These are phyloP conservation scores for Parotocinclus haroldoi DNA, from an alignment of 2,797 vertebrate species.

Conservation along the genomic window DNA sequence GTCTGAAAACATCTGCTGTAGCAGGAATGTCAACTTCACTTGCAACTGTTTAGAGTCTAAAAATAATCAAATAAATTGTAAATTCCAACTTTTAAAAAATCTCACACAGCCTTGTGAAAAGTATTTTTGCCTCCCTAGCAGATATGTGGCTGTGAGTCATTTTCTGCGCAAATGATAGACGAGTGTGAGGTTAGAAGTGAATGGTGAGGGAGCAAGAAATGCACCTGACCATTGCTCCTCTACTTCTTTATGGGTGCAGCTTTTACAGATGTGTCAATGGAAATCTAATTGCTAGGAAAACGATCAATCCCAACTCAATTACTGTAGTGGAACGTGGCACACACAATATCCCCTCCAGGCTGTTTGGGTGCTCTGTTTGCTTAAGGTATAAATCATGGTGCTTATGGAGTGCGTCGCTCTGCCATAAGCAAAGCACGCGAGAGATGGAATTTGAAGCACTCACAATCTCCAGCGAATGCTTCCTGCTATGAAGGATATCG, in stretches of 20 bases:
- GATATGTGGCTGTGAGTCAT: conserved; percentile 25
- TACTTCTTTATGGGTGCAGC: conserved; percentile 57
- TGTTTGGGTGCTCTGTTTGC: conserved; percentile 49
- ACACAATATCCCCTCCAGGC: conserved; percentile 52
- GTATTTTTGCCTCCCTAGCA: neutral
- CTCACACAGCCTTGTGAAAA: conserved; percentile 9
- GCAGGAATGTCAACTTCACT: neutral
- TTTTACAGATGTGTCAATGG: conserved; percentile 58
- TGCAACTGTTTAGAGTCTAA: too few species aligned
- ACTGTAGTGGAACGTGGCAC: conserved; percentile 61
- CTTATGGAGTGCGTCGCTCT: conserved; percentile 42
- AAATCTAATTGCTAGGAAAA: conserved; percentile 65
- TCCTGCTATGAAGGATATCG: conserved; percentile 3
- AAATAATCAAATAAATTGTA: conserved; percentile 11
- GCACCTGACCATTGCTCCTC: conserved; percentile 43
- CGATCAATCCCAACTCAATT: conserved; percentile 65
- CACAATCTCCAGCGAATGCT: conserved; percentile 24
- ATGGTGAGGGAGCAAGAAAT: conserved; percentile 45
- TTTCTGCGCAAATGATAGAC: conserved; percentile 32
- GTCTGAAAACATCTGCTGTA: neutral
- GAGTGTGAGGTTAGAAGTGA: conserved; percentile 27
- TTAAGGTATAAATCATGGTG: conserved; percentile 53
- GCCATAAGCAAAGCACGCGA: conserved; percentile 32
- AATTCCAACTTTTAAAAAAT: conserved; percentile 20
- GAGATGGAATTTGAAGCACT: conserved; percentile 39